Percentiles rank a stretch among this genome's conserved stretches.
These are phyloP conservation scores for Halcyon senegalensis DNA, from an alignment of 2,113 vertebrate species.

Conservation along the genomic window DNA sequence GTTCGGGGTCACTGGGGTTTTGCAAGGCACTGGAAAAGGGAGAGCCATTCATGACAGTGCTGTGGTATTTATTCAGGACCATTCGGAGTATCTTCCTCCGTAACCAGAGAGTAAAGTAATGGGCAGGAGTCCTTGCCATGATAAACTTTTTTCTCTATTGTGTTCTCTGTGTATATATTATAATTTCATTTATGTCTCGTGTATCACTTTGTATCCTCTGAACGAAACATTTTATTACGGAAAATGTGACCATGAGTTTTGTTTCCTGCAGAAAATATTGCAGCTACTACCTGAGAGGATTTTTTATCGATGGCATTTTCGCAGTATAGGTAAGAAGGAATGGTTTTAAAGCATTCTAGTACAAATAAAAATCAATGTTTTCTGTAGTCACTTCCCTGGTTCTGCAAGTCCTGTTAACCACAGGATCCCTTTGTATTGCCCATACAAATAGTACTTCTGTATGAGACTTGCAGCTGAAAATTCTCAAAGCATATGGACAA, in stretches of 20 bases:
- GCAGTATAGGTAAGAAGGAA: constrained; percentile 94
- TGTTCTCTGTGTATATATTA: background rate
- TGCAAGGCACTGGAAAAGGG: background rate
- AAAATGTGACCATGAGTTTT: constrained; percentile 32
- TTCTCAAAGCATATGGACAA: background rate
- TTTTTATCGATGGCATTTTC: constrained; percentile 98
- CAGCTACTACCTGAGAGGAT: constrained; percentile 97
- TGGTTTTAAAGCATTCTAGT: background rate
- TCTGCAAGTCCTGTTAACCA: background rate
- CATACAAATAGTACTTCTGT: background rate
- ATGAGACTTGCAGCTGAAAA: background rate
- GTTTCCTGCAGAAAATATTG: constrained; percentile 92
- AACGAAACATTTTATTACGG: background rate
- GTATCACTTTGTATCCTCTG: background rate
- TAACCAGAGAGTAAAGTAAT: background rate
- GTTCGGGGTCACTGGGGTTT: background rate
- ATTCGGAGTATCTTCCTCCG: background rate
- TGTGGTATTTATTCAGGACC: background rate
- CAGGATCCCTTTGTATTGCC: background rate
- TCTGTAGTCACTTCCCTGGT: background rate
- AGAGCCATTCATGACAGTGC: background rate
- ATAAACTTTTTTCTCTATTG: background rate
- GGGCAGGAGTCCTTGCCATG: background rate
- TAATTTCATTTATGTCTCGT: background rate
- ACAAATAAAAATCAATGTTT: background rate